These are phyloP conservation scores for Lycophotia porphyrea DNA, from an alignment of 2,888 invertebrate genomes.

Conservation along the genomic window DNA sequence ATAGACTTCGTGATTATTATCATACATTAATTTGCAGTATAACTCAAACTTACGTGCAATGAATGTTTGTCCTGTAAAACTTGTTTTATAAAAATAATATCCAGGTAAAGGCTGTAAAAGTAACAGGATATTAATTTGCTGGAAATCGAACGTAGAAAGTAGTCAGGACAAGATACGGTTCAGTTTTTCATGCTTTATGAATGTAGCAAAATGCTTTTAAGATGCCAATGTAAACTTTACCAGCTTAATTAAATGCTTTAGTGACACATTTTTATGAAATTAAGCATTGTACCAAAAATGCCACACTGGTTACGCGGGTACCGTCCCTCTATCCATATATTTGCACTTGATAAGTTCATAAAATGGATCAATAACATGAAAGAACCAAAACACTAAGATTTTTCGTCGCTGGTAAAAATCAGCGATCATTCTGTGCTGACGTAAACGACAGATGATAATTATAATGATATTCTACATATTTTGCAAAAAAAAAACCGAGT, in stretches of 20 bases:
- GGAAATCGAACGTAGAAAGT: slow-evolving; percentile 38
- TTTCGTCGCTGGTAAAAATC: background rate
- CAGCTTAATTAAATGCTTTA: background rate
- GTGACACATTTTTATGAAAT: too few relatives aligned
- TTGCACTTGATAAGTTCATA: background rate
- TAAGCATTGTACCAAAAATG: background rate
- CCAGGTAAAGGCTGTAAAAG: slow-evolving; percentile 25
- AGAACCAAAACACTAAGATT: background rate
- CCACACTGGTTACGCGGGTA: too few relatives aligned
- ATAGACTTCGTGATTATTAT: background rate
- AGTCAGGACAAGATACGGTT: slow-evolving; percentile 5
- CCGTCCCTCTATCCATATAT: background rate
- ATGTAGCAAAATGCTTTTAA: slow-evolving; percentile 1
- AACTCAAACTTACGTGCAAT: background rate
- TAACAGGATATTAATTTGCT: slow-evolving; percentile 30
- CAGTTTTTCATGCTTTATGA: slow-evolving; percentile 4
- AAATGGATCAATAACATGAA: background rate
- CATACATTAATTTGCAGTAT: background rate
- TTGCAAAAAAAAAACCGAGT: background rate
- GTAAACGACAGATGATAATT: background rate
- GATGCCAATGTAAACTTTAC: background rate
- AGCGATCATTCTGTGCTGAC: background rate
- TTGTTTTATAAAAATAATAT: slow-evolving; percentile 24
- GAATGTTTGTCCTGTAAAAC: background rate
- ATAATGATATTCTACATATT: background rate